phyloP scores from a whole-genome alignment of 2,888 invertebrate species.

The Drosophila formosana region DNA sequence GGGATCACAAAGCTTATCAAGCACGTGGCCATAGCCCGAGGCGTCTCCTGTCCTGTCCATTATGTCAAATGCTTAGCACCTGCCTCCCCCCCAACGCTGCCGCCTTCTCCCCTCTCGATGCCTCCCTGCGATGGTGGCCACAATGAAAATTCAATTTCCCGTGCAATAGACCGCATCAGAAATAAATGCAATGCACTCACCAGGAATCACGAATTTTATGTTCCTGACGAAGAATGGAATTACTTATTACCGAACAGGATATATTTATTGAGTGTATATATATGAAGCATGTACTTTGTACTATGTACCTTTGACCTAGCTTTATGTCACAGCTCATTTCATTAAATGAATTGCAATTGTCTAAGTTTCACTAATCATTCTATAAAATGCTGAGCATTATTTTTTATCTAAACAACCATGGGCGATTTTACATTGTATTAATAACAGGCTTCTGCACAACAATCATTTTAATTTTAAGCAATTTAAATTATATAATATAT shows the following conservation, averaged over 20 bases:
- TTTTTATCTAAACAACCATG: no score
- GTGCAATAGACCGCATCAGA: conserved; percentile 46
- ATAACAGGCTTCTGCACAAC: no score
- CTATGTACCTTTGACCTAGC: background rate
- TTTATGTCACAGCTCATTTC: background rate
- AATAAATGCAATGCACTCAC: conserved; percentile 37
- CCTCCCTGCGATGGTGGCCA: conserved; percentile 9
- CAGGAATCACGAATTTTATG: conserved; percentile 16
- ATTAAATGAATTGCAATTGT: conserved; percentile 5
- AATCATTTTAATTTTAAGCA: no score
- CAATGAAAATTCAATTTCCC: conserved; percentile 74
- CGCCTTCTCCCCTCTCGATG: background rate
- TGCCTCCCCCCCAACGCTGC: background rate
- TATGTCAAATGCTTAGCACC: conserved; percentile 49
- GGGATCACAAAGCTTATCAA: conserved; percentile 55
- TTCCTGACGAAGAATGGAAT: conserved; percentile 5
- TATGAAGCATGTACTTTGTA: no score
- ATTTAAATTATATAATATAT: no score
- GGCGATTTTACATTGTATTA: no score
- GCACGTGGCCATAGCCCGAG: conserved; percentile 29
- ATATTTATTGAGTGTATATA: background rate
- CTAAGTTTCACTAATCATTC: background rate
- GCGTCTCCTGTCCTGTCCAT: conserved; percentile 35
- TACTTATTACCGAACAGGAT: conserved; percentile 2
- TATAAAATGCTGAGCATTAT: background rate